Percentiles rank a stretch among this genome's conserved stretches.
These are phyloP conservation scores for Nixonia krombeini DNA, from an alignment of 1,140 invertebrate species.

Conservation along the genomic window DNA sequence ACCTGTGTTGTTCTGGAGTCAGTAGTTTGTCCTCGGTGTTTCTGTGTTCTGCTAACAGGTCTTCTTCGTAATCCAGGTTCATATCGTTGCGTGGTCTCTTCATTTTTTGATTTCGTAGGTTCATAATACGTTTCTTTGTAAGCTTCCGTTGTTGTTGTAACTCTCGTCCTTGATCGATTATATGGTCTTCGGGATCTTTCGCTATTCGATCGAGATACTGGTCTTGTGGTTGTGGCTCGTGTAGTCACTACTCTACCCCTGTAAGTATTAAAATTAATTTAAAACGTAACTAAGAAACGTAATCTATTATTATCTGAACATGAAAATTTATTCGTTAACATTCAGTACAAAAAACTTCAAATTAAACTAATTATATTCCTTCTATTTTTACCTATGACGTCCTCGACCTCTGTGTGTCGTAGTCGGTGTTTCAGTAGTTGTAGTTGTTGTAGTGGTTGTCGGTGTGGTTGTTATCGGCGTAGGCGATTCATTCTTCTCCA, in stretches of 20 bases:
- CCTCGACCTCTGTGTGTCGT: constrained; percentile 56
- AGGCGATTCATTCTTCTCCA: constrained; percentile 65
- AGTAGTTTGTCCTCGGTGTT: constrained; percentile 33
- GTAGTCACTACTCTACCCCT: constrained; percentile 54
- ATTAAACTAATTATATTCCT: constrained; percentile 6
- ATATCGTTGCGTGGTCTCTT: constrained; percentile 56
- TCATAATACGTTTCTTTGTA: constrained; percentile 61
- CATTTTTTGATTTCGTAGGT: constrained; percentile 53
- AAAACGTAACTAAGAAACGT: not conserved
- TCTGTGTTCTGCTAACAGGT: constrained; percentile 48
- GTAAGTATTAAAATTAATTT: constrained; percentile 14
- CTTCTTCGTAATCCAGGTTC: constrained; percentile 48
- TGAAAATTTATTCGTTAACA: constrained; percentile 7
- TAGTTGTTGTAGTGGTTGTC: constrained; percentile 44
- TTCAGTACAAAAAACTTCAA: no score
- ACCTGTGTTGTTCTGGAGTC: constrained; percentile 32
- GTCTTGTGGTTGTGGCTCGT: constrained; percentile 40
- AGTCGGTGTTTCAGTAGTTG: constrained; percentile 51
- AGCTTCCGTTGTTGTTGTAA: constrained; percentile 59
- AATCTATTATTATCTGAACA: not conserved
- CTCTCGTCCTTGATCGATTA: constrained; percentile 61
- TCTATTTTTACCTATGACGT: constrained; percentile 53
- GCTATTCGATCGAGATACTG: constrained; percentile 31
- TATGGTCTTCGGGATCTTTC: constrained; percentile 61
- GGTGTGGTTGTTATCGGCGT: constrained; percentile 43